Evolutionary conservation across 2,888 invertebrate species (phyloP), one percentile per base, ranked within the genome.

Genomic region (Chymomyza fuscimana): DNA sequence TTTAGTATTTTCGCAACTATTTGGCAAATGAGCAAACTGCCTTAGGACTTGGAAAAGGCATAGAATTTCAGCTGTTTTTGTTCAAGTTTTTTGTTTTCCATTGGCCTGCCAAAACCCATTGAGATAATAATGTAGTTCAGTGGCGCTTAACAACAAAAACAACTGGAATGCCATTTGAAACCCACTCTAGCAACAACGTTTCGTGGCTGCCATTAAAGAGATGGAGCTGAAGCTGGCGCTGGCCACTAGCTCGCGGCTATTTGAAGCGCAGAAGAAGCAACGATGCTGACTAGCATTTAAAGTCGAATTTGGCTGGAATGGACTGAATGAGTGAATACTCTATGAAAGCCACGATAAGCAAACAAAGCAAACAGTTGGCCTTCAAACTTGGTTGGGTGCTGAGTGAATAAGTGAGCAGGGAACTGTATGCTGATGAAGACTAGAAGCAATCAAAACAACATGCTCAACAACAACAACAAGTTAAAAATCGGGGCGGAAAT

Each of bases 391-490:
- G 63, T 32, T 65, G 66, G 51, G 16, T 29, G 40, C 36, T 58
- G 52, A 67, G 29, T 54, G 59, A 50, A 59, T 40, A 10, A 19
- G n/a, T 25, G 62, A 19, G 5, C 15, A 60, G 19, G 10, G 32
- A 66, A 68, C 54, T 12, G 63, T 5, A 46, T n/a, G 19, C 25
- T 46, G 60, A 60, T 25, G 25, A 60, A 54, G 32, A 56, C 22
- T 19, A 10, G 10, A 32, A 65, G 73, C 77, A 86, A 80, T 80
- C 73, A 74, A 72, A 76, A 78, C 79, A 86, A 73, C 71, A 77
- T 68, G 67, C 16, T 16, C 5, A 54, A 54, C 22, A 54, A 46
- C 12, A 54, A 54, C 54, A 54, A 16, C n/a, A 51, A 54, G 54
- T 2, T 22, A 1, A 1, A 10, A 22, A 54, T 19, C 7, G 54